These are phyloP conservation scores for Spermophilus dauricus DNA, from an alignment of 2,113 vertebrate species.

Conservation along the genomic window DNA sequence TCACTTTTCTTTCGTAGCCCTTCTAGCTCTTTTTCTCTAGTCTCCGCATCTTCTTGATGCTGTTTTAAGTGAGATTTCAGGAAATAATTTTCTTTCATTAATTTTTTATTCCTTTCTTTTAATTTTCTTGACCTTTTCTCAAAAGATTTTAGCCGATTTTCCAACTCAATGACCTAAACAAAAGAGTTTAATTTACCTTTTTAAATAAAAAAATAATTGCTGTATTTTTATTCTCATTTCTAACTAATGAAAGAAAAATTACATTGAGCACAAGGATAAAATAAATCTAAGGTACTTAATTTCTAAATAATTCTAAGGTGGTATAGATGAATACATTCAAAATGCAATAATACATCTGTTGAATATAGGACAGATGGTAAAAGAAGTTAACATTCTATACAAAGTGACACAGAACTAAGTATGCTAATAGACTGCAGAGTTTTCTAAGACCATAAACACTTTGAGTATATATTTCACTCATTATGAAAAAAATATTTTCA, in stretches of 20 bases:
- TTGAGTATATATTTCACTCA: constrained; percentile 76
- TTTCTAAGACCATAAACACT: constrained; percentile 76
- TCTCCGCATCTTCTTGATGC: constrained; percentile 84
- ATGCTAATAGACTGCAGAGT: constrained; percentile 76
- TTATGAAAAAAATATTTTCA: constrained; percentile 56
- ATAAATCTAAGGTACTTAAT: constrained; percentile 78
- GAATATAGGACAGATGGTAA: constrained; percentile 86
- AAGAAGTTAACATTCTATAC: constrained; percentile 84
- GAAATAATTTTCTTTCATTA: constrained; percentile 87
- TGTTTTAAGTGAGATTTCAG: constrained; percentile 90
- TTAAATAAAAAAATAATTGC: constrained; percentile 14
- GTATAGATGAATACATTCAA: constrained; percentile 82
- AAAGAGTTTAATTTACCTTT: constrained; percentile 71
- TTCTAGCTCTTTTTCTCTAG: constrained; percentile 86
- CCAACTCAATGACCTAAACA: constrained; percentile 90
- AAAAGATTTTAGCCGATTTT: constrained; percentile 89
- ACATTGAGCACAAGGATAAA: constrained; percentile 82
- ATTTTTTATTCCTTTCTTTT: constrained; percentile 89
- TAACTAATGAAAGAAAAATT: constrained; percentile 80
- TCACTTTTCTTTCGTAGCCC: constrained; percentile 82
- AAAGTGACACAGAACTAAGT: constrained; percentile 84
- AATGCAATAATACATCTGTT: constrained; percentile 87
- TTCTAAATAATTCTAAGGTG: constrained; percentile 83
- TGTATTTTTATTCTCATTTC: constrained; percentile 70
- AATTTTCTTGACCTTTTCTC: constrained; percentile 90